These are phyloP conservation scores for Hemicrepidius hirtus DNA, from an alignment of 2,888 invertebrate species.

Conservation along the genomic window DNA sequence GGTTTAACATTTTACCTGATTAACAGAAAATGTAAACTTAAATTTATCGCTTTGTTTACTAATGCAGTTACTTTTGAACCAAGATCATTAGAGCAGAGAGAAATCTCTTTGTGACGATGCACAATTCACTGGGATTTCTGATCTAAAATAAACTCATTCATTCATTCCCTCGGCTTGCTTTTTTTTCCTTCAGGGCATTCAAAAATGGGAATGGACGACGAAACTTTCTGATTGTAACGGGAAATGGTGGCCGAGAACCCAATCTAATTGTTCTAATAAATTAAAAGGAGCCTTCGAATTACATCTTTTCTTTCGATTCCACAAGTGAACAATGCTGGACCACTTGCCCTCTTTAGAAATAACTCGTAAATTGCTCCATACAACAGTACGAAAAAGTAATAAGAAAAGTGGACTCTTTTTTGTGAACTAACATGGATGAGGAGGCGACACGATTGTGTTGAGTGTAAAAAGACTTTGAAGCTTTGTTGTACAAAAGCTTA, in stretches of 20 bases:
- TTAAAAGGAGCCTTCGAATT: slow-evolving; percentile 7
- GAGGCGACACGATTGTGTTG: slow-evolving; percentile 15
- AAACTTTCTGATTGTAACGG: neutral
- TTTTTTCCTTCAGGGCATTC: neutral
- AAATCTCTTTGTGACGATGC: slow-evolving; percentile 12
- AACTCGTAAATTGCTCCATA: slow-evolving; percentile 26
- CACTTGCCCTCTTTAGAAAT: slow-evolving; percentile 17
- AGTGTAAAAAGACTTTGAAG: slow-evolving; percentile 21
- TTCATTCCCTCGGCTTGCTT: neutral
- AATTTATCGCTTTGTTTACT: neutral
- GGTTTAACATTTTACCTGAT: neutral
- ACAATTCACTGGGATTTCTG: slow-evolving; percentile 8
- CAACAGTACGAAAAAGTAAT: slow-evolving; percentile 29
- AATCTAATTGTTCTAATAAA: slow-evolving; percentile 10
- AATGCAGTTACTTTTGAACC: neutral
- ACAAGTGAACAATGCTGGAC: slow-evolving; percentile 16
- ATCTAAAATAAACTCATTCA: neutral
- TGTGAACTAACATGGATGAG: slow-evolving; percentile 18
- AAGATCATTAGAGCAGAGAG: slow-evolving; percentile 1
- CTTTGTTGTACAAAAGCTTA: slow-evolving; percentile 22
- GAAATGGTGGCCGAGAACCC: neutral
- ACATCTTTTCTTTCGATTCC: slow-evolving; percentile 8
- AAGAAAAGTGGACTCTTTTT: slow-evolving; percentile 31
- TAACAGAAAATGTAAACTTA: neutral
- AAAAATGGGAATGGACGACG: neutral